These are phyloP conservation scores for Parapristionchus giblindavisi DNA, from an alignment of 2,888 invertebrate genomes.

Conservation along the genomic window DNA sequence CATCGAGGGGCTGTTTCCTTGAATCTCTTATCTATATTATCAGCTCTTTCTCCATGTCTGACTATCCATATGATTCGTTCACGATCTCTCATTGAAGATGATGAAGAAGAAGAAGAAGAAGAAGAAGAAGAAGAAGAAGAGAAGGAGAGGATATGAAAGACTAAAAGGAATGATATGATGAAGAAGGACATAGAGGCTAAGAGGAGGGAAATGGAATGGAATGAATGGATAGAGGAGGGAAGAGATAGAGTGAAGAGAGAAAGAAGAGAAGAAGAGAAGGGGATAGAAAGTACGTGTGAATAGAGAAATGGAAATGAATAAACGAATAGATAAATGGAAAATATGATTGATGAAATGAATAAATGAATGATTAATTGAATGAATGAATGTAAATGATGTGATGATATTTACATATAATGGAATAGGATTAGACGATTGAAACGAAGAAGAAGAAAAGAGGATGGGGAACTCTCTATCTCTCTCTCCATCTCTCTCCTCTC, in stretches of 20 bases:
- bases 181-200: not conserved
- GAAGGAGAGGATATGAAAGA: not conserved
- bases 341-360: not conserved
- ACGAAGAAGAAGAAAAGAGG: conserved; percentile 16
- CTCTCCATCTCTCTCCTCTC: no score
- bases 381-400: not conserved
- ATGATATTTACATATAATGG: not conserved
- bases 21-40: conserved; percentile 64
- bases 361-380: not conserved
- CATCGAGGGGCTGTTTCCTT: conserved; percentile 51
- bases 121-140: not conserved
- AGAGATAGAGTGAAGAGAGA: not conserved
- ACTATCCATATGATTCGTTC: conserved; percentile 60
- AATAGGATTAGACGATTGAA: not conserved
- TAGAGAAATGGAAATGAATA: not conserved
- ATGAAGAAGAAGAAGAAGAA: conserved; percentile 3
- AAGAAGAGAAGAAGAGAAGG: not conserved
- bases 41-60: conserved; percentile 66
- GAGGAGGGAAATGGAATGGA: not conserved
- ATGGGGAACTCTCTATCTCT: not conserved
- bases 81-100: conserved; percentile 30
- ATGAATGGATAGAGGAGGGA: conserved; percentile 5
- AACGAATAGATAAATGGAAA: conserved; percentile 1
- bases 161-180: not conserved
- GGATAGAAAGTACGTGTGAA: not conserved